Conservation (phyloP, 2,888 invertebrate species). For the Lacanobia oleracea region DNA sequence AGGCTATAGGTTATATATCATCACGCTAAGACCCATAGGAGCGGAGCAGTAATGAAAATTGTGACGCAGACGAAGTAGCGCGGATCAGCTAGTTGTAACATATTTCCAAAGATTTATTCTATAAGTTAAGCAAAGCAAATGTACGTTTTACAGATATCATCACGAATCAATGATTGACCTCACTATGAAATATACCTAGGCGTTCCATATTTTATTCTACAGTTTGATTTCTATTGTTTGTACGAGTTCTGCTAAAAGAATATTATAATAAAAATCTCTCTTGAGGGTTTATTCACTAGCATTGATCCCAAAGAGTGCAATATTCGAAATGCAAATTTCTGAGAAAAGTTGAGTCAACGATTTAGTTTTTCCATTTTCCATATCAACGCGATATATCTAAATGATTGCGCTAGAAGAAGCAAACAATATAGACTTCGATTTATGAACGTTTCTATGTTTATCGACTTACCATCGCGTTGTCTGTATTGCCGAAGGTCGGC, state of each 20-base stretch:
- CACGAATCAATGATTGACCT: slow-evolving; percentile 63
- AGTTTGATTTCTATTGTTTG: slow-evolving; percentile 44
- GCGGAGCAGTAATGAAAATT: too few species aligned
- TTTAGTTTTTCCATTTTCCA: too few species aligned
- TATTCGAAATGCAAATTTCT: slow-evolving; percentile 63
- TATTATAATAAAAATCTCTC: too few species aligned
- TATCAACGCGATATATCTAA: slow-evolving; percentile 36
- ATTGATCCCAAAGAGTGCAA: slow-evolving; percentile 19
- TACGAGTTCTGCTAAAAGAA: neutral
- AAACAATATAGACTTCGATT: slow-evolving; percentile 37
- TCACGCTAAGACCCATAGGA: too few species aligned
- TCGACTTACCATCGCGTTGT: slow-evolving; percentile 86
- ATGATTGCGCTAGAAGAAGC: slow-evolving; percentile 41
- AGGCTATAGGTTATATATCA: too few species aligned
- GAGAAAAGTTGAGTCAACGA: too few species aligned
- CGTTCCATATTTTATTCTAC: slow-evolving; percentile 24
- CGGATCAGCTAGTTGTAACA: slow-evolving; percentile 68
- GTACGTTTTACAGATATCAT: slow-evolving; percentile 62
- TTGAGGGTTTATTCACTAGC: neutral
- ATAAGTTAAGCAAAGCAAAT: slow-evolving; percentile 66
- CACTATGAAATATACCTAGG: slow-evolving; percentile 29
- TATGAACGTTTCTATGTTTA: slow-evolving; percentile 43
- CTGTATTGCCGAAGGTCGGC: slow-evolving; percentile 74
- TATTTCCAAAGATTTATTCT: slow-evolving; percentile 64
- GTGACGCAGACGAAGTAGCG: too few species aligned